Base-by-base conservation (phyloP, 2,797 vertebrate genomes). In the Phoebastria nigripes region DNA sequence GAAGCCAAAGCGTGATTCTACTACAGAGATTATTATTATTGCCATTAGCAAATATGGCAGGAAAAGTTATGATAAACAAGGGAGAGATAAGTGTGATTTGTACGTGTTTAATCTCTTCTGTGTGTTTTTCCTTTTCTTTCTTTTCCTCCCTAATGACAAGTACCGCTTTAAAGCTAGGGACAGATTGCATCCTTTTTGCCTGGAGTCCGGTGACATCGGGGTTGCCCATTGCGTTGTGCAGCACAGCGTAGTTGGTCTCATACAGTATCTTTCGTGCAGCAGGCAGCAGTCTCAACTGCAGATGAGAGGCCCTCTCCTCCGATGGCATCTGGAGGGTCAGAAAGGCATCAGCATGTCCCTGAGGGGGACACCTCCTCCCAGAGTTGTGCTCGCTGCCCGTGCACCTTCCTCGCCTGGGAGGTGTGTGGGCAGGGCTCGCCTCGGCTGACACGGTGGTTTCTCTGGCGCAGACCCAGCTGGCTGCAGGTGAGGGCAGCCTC, bases 51-150 rank as follows among this genome's bases (percentile, higher is more conserved):
- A 83, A 39, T 55, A 55, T 7, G 51, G 58, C 65, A 92, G 79
- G 79, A 85, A 91, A 94, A 92, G 35, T 92, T 92, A 86, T 6
- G 17, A 65, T 79, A 83, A 96, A 92, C 84, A 94, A 89, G 93
- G 79, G 72, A 93, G 58, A 79, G 4, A 66, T 62, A 91, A 86
- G 55, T 59, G 26, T 0, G 0, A 52, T 66, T 89, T 66, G 65
- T 76, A 85, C 0, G 0, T 63, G 22, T 79, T 93, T 96, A 86
- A 89, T 86, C 18, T 18, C 8, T 71, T 66, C 49, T 55, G 25
- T 54, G 44, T 37, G 29, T 22, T 55, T 72, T 69, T 37, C 19
- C 7, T 22, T 44, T 39, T 13, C 24, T 69, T 74, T 29, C 1
- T 66, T 89, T 46, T 56, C 17, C 33, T 83, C 5, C 26, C 11